Conservation (phyloP, 1,140 invertebrate species). For the Teleopsis dalmanni region DNA sequence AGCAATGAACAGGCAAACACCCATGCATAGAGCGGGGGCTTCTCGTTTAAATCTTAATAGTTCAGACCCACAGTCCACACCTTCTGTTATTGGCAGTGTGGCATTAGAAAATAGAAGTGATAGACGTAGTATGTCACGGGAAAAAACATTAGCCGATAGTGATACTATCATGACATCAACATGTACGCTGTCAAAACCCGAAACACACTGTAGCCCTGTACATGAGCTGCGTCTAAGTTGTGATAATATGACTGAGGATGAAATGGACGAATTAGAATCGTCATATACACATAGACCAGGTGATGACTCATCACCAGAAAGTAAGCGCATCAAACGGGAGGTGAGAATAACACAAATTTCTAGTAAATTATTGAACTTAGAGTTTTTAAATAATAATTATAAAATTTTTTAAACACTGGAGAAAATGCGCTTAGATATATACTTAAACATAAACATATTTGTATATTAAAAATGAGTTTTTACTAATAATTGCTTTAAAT, state of each 20-base stretch:
- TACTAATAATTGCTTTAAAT: not conserved
- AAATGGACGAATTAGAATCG: constrained; percentile 20
- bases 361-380: not conserved
- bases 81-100: constrained; percentile 11
- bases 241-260: not conserved
- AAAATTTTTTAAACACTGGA: too few relatives aligned
- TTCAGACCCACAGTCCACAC: constrained; percentile 7
- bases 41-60: constrained; percentile 19
- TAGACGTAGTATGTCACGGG: not conserved
- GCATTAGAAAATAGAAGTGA: not conserved
- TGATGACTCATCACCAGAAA: constrained; percentile 26
- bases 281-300: constrained; percentile 15
- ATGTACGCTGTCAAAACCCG: not conserved
- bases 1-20: constrained; percentile 47
- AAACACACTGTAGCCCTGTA: not conserved
- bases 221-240: too few relatives aligned
- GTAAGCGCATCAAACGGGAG: not conserved
- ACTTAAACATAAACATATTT: too few relatives aligned
- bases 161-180: constrained; percentile 2
- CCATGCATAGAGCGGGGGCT: constrained; percentile 45
- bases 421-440: too few relatives aligned
- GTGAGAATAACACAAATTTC: too few relatives aligned
- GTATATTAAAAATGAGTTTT: not conserved
- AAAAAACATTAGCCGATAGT: not conserved
- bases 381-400: not conserved